Conservation (phyloP, 2,797 vertebrate species). For the Leuciscus waleckii region DNA sequence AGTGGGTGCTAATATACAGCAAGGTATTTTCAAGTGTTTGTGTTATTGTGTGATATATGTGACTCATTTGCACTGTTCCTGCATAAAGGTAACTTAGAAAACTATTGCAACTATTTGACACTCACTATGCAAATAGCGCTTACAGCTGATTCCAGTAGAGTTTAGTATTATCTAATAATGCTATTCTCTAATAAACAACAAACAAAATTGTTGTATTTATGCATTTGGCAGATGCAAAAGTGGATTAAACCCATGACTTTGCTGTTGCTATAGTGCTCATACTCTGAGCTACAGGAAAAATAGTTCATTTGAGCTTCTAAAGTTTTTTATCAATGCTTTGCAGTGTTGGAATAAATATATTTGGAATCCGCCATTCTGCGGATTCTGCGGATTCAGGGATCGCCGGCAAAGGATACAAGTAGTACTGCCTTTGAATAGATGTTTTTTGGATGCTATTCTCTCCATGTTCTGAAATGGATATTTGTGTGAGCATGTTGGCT, state of each 20-base stretch:
- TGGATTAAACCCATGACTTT: background rate
- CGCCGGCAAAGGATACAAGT: background rate
- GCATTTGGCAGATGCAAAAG: background rate
- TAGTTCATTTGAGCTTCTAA: too few species aligned
- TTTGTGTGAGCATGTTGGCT: slow-evolving; percentile 19
- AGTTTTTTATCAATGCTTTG: background rate
- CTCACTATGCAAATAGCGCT: background rate
- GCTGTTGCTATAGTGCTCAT: background rate
- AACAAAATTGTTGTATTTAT: background rate
- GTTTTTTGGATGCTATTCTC: background rate
- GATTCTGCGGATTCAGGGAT: background rate
- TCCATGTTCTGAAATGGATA: slow-evolving; percentile 16
- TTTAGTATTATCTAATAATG: background rate
- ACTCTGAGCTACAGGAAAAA: background rate
- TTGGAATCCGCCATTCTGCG: background rate
- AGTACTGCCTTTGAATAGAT: background rate
- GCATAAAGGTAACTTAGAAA: background rate
- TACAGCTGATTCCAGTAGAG: background rate
- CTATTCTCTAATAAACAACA: background rate
- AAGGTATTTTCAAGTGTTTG: slow-evolving; percentile 25
- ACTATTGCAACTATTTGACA: background rate
- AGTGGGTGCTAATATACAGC: background rate
- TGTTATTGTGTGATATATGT: slow-evolving; percentile 21
- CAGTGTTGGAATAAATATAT: background rate
- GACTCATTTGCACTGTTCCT: slow-evolving; percentile 4